A percentile compares a stretch with the other conserved stretches of the same genome.
These are phyloP conservation scores for Promerops cafer DNA, from an alignment of 2,113 vertebrate species.

Conservation along the genomic window DNA sequence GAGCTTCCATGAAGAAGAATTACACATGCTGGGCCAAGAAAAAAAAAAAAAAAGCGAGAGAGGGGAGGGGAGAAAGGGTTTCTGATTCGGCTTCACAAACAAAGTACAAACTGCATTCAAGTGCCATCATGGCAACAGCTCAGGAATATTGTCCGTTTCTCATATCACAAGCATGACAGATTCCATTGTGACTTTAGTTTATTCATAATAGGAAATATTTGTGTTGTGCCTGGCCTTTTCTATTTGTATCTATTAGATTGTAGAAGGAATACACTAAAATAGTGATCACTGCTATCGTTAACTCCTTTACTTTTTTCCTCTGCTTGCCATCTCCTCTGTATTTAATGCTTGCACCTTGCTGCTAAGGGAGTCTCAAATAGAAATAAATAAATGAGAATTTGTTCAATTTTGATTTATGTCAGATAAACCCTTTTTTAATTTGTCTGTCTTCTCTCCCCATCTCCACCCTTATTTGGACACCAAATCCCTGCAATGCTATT, in stretches of 20 bases:
- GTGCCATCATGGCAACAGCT: slow-evolving; percentile 65
- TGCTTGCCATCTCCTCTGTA: slow-evolving; percentile 27
- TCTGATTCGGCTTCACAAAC: slow-evolving; percentile 76
- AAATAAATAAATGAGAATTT: background rate
- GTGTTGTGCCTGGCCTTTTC: slow-evolving; percentile 64
- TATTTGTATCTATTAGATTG: slow-evolving; percentile 55
- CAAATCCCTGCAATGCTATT: background rate
- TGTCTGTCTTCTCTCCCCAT: background rate
- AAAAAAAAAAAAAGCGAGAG: background rate
- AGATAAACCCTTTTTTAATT: slow-evolving; percentile 11
- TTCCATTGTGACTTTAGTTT: slow-evolving; percentile 77
- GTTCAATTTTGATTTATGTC: background rate
- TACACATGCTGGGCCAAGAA: slow-evolving; percentile 73
- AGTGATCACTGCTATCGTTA: slow-evolving; percentile 10
- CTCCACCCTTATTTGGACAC: background rate
- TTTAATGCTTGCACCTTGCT: slow-evolving; percentile 15
- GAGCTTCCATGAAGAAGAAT: slow-evolving; percentile 80
- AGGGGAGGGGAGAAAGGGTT: slow-evolving; percentile 53
- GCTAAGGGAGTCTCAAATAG: background rate
- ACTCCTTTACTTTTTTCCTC: background rate
- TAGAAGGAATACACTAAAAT: slow-evolving; percentile 49
- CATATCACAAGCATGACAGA: slow-evolving; percentile 77
- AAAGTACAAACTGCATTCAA: slow-evolving; percentile 78
- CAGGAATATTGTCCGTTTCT: slow-evolving; percentile 76
- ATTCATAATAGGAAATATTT: slow-evolving; percentile 81